Evolutionary conservation across 2,888 invertebrate species (phyloP), one percentile per base, ranked within the genome.

Genomic region (Thymelicus acteon): DNA sequence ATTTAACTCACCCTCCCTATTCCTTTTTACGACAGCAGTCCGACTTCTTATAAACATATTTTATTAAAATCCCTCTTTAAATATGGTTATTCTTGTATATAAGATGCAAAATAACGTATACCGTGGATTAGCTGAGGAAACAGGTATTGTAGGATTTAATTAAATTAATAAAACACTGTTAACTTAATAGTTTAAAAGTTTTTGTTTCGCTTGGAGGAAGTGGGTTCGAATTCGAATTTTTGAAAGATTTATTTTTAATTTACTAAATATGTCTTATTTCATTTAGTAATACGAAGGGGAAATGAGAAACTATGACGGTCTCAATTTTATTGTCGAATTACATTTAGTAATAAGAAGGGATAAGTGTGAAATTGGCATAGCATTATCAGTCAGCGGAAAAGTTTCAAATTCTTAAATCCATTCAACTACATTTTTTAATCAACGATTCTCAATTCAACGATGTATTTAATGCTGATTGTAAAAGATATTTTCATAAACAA

Each of bases 1-100:
- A 79, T 79, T 82, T 82, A 79, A 79, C 78, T 82, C 78, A 78
- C 73, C 71, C 74, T 72, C 72, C 78, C 76, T 76, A 77, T 79
- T 77, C 76, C 78, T 78, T 80, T 78, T 79, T 80, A 78, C 76
- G 74, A 73, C 71, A 75, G 52, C 60, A 65, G 52, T 60, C 60
- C 52, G 60, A 44, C 60, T 60, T 71, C 65, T 60, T 71, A 65
- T 71, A 65, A 60, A 65, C 60, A 71, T n/a, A n/a, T n/a, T 71
- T 71, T 71, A 70, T 71, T 71, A 71, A 70, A 71, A 60, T 19
- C 69, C 58, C 44, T 62, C 47, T 60, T 19, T 63, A 57, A 62
- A 15, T 48, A 58, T 47, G 68, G 63, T 19, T 63, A 10, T 58
- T 64, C 57, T 57, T 39, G 37, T 57, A 7, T 19, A 60, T 44